phyloP scores from a whole-genome alignment of 2,797 vertebrate genomes.

The Eulemur rubriventer region DNA sequence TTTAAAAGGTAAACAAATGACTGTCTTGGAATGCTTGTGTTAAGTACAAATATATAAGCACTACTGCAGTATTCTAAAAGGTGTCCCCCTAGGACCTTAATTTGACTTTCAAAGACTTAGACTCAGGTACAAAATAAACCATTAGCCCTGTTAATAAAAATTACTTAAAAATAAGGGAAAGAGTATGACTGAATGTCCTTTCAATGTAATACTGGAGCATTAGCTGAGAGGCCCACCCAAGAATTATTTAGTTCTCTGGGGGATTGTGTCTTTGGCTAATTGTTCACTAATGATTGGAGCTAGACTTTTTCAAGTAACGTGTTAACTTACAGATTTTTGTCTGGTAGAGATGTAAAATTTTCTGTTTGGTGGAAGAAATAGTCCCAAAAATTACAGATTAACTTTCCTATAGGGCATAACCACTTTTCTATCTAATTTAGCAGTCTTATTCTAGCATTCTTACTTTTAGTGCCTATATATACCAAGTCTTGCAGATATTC shows the following conservation, averaged over 20 bases:
- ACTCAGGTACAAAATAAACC: constrained; percentile 14
- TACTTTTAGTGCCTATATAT: constrained; percentile 13
- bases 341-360: constrained; percentile 1
- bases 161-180: constrained; percentile 50
- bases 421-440: constrained; percentile 11
- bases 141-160: constrained; percentile 45
- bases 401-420: constrained; percentile 8
- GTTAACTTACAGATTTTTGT: constrained; percentile 41
- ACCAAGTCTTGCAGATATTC: constrained; percentile 37
- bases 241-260: constrained; percentile 43
- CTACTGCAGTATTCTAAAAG: constrained; percentile 17
- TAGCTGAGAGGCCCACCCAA: background rate
- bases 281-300: background rate
- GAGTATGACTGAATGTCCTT: background rate
- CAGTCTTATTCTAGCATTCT: constrained; percentile 24
- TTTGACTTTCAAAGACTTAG: constrained; percentile 51
- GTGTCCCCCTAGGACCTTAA: background rate
- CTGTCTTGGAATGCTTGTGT: constrained; percentile 26
- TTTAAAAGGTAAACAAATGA: constrained; percentile 55
- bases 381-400: constrained; percentile 9
- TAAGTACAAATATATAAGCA: constrained; percentile 27
- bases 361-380: constrained; percentile 25
- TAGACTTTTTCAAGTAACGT: background rate
- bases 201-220: background rate
- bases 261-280: background rate